phyloP scores from a whole-genome alignment of 2,113 vertebrate species.

The Bos javanicus region DNA sequence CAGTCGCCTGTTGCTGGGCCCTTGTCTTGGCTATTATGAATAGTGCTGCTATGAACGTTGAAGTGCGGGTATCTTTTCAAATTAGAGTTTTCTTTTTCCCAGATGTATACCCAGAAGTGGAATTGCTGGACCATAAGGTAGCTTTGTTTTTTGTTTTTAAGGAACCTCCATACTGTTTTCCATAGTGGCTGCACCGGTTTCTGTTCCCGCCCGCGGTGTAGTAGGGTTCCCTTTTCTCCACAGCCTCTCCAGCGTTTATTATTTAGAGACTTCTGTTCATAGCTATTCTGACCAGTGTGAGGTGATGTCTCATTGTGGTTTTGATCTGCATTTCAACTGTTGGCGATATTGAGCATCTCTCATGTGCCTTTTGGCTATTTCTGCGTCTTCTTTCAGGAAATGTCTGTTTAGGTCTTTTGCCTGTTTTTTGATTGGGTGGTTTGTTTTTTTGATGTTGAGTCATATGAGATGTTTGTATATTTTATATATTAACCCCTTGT shows the following conservation, averaged over 20 bases:
- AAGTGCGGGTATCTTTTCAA: background rate
- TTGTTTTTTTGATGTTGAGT: background rate
- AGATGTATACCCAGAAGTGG: background rate
- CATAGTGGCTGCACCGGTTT: background rate
- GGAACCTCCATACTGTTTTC: background rate
- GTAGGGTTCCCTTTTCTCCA: background rate
- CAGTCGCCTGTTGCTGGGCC: background rate
- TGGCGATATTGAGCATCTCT: background rate
- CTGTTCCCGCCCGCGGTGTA: background rate
- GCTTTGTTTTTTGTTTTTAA: background rate
- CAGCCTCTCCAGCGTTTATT: background rate
- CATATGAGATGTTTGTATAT: background rate
- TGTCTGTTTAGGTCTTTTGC: background rate
- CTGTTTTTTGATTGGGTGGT: background rate
- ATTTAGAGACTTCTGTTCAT: background rate
- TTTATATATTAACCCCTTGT: background rate
- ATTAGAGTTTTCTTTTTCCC: background rate
- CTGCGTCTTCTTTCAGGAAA: background rate
- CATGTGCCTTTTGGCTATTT: background rate
- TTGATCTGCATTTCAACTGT: background rate
- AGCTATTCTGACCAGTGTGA: background rate
- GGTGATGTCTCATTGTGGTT: background rate
- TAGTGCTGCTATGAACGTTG: background rate
- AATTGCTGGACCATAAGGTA: background rate
- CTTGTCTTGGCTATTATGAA: background rate